A percentile compares a stretch with the other conserved stretches of the same genome.
These are phyloP conservation scores for Emydoidea blandingii DNA, from an alignment of 2,797 vertebrate species.

Conservation along the genomic window DNA sequence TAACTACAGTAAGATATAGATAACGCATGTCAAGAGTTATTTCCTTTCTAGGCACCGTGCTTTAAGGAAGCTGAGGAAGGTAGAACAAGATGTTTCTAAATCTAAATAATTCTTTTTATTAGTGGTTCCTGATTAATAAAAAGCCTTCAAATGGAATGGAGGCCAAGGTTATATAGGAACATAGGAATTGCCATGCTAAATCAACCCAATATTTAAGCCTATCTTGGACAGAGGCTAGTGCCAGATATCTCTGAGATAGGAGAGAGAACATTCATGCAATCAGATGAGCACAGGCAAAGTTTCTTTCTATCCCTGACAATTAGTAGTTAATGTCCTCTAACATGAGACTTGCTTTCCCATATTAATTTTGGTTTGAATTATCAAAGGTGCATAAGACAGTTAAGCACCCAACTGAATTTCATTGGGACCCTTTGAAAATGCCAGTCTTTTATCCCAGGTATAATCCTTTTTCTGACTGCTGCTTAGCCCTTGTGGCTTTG, in stretches of 20 bases:
- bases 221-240: not conserved
- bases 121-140: slow-evolving; percentile 15
- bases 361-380: slow-evolving; percentile 26
- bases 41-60: slow-evolving; percentile 9
- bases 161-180: not conserved
- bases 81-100: slow-evolving; percentile 44
- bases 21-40: not conserved
- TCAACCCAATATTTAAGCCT: not conserved
- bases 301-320: slow-evolving; percentile 9
- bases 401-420: not conserved
- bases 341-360: slow-evolving; percentile 33
- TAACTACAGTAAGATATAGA: slow-evolving; percentile 36
- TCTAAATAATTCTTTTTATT: slow-evolving; percentile 13
- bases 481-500: not conserved
- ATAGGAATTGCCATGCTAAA: not conserved
- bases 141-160: not conserved
- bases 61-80: not conserved
- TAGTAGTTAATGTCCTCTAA: not conserved
- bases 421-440: not conserved
- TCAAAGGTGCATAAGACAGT: slow-evolving; percentile 3
- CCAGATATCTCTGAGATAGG: not conserved
- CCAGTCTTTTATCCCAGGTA: not conserved
- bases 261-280: not conserved
- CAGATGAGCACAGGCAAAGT: not conserved
- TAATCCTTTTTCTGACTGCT: not conserved